Percentiles rank a stretch among this genome's conserved stretches.
phyloP scores from a whole-genome alignment of 2,888 invertebrate genomes.

The Hirtodrosophila confusa region DNA sequence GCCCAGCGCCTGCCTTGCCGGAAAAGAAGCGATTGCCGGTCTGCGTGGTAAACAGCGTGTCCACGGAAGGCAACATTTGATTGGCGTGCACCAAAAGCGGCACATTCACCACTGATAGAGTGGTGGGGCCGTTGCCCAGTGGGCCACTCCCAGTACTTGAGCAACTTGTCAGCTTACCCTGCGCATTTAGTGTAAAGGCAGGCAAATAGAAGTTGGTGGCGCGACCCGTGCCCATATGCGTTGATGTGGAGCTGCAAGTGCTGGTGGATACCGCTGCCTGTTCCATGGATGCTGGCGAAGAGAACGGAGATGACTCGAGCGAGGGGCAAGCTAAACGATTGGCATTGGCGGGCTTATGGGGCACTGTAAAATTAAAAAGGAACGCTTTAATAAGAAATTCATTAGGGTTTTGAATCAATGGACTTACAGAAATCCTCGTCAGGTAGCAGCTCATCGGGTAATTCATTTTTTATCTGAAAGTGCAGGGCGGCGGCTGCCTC shows the following conservation, averaged over 20 bases:
- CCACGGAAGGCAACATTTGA: slow-evolving; percentile 83
- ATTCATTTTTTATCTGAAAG: slow-evolving; percentile 81
- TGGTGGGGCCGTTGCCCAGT: slow-evolving; percentile 36
- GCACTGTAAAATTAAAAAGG: slow-evolving; percentile 58
- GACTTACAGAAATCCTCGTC: slow-evolving; percentile 81
- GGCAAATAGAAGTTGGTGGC: slow-evolving; percentile 67
- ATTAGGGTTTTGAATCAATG: accelerated
- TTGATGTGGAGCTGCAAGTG: slow-evolving; percentile 26
- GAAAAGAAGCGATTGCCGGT: slow-evolving; percentile 71
- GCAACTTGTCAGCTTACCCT: slow-evolving; percentile 55
- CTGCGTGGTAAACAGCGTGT: slow-evolving; percentile 80
- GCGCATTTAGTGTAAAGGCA: slow-evolving; percentile 70
- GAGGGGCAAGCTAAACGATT: slow-evolving; percentile 79
- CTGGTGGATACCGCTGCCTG: slow-evolving; percentile 59
- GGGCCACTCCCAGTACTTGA: slow-evolving; percentile 22
- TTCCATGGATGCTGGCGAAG: slow-evolving; percentile 82
- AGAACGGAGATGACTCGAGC: slow-evolving; percentile 82
- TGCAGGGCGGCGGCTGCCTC: slow-evolving; percentile 78
- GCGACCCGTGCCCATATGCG: slow-evolving; percentile 35
- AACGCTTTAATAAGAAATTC: background rate
- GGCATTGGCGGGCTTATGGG: slow-evolving; percentile 61
- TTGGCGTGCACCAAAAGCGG: slow-evolving; percentile 74
- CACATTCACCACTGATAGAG: slow-evolving; percentile 69
- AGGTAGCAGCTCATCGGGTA: slow-evolving; percentile 71
- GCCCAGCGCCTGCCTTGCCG: slow-evolving; percentile 47